Evolutionary conservation across 2,113 vertebrate genomes (phyloP).

Genomic region (Mobula birostris): DNA sequence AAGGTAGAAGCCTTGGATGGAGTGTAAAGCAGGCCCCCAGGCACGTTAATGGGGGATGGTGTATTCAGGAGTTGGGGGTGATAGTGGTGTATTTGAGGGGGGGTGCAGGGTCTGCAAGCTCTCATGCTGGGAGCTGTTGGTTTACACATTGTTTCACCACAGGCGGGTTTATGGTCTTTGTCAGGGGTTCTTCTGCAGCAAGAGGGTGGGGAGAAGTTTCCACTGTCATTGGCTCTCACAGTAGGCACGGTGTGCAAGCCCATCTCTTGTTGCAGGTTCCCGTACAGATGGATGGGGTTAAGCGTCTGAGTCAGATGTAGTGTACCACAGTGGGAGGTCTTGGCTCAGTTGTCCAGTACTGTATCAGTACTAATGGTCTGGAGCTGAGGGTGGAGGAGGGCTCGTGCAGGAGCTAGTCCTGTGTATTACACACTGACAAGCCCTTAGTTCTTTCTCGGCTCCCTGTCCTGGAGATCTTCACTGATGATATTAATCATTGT

Average conservation of each 20-base stretch:
- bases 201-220: background rate
- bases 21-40: too few relatives aligned
- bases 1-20: too few relatives aligned
- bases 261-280: background rate
- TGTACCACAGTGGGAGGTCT: background rate
- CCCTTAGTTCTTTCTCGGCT: background rate
- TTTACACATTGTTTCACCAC: too few relatives aligned
- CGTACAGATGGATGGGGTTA: background rate
- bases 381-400: background rate
- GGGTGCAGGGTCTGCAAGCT: background rate
- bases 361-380: background rate
- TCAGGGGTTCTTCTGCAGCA: background rate
- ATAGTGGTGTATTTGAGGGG: background rate
- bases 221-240: background rate
- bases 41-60: too few relatives aligned
- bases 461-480: background rate
- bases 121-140: too few relatives aligned
- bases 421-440: background rate
- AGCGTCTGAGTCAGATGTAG: background rate
- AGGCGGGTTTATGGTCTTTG: too few relatives aligned
- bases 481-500: conserved; percentile 19
- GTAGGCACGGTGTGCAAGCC: too few relatives aligned
- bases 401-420: background rate
- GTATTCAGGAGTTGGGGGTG: too few relatives aligned
- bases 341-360: background rate